phyloP scores from a whole-genome alignment of 2,797 vertebrate species.

The Ataeniobius toweri region DNA sequence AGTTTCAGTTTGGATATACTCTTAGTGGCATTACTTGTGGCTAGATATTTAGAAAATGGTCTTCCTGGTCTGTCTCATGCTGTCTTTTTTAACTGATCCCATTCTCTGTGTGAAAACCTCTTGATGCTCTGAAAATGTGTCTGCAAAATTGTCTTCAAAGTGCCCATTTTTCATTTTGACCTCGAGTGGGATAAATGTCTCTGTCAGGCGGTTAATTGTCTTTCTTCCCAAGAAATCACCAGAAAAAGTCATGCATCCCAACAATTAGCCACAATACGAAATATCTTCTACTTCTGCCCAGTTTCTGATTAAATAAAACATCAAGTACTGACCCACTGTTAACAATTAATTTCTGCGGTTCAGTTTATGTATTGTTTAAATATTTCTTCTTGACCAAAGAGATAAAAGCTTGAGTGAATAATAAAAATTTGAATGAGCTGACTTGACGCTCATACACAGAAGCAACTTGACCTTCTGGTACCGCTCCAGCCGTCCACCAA shows the following conservation, averaged over 20 bases:
- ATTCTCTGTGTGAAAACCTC: neutral
- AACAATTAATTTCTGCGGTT: neutral
- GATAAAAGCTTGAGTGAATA: constrained; percentile 5
- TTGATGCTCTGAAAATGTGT: neutral
- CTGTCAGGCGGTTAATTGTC: neutral
- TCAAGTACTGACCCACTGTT: neutral
- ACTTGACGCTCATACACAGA: constrained; percentile 5
- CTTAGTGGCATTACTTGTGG: neutral
- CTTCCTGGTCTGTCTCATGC: neutral
- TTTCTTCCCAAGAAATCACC: neutral
- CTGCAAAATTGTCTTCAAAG: constrained; percentile 1
- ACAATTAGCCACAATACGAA: neutral
- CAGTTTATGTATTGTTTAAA: neutral
- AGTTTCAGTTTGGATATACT: neutral
- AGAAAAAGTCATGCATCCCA: neutral
- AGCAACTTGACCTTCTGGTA: constrained; percentile 14
- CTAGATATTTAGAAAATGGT: neutral
- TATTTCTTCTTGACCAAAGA: neutral
- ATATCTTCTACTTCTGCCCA: neutral
- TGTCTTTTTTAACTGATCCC: neutral
- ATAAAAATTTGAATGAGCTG: constrained; percentile 1
- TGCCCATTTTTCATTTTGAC: neutral
- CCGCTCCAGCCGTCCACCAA: constrained; percentile 8
- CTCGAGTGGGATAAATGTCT: neutral
- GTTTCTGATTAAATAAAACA: neutral